phyloP scores from a whole-genome alignment of 37 sponge, comb jelly and placozoan species.

The Cliona cf. orientalis region DNA sequence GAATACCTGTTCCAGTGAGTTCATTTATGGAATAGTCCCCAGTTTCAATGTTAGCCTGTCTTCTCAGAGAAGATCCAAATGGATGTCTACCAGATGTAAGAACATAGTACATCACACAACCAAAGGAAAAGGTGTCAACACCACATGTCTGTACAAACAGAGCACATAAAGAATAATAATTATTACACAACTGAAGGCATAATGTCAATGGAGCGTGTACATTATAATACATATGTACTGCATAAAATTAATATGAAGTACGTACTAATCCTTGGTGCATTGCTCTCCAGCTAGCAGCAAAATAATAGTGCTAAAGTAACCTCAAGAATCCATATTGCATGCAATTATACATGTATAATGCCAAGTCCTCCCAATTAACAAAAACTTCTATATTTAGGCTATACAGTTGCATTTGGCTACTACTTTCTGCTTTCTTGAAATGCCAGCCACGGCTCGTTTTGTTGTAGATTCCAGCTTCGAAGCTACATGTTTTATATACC shows the following conservation, averaged over 20 bases:
- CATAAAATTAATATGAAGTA: too few relatives aligned
- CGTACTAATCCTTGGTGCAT: too few relatives aligned
- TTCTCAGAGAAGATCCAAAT: constrained; percentile 72
- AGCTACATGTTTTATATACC: background rate
- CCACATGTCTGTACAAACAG: constrained; percentile 67
- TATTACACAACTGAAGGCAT: background rate
- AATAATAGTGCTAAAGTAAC: too few relatives aligned
- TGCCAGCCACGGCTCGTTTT: too few relatives aligned
- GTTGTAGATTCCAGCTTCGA: too few relatives aligned
- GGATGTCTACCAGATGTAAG: constrained; percentile 82
- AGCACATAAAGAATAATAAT: background rate
- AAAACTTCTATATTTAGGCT: too few relatives aligned
- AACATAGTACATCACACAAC: constrained; percentile 89
- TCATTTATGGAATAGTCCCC: constrained; percentile 45
- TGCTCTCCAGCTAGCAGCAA: too few relatives aligned
- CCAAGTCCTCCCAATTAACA: too few relatives aligned
- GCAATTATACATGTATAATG: too few relatives aligned
- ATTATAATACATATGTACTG: background rate
- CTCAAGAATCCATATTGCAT: too few relatives aligned
- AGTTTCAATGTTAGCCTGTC: constrained; percentile 88
- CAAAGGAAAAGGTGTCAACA: constrained; percentile 88
- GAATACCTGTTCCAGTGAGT: constrained; percentile 34
- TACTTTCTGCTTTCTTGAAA: too few relatives aligned
- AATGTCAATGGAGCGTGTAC: background rate
- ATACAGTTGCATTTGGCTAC: too few relatives aligned